These are phyloP conservation scores for Poecilobothrus nobilitatus DNA, from an alignment of 2,888 invertebrate species.

Conservation along the genomic window DNA sequence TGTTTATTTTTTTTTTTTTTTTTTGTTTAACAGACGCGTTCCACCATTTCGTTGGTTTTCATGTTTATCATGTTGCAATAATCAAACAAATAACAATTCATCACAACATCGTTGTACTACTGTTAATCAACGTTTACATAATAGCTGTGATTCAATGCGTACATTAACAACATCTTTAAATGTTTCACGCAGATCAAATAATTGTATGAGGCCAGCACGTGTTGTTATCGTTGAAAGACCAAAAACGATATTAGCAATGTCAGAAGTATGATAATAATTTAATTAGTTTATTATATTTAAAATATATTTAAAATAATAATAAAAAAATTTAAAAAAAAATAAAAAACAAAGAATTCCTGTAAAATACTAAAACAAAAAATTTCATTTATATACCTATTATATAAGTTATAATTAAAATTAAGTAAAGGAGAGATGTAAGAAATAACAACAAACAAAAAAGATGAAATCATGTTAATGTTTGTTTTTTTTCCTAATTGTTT, in stretches of 20 bases:
- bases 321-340: background rate
- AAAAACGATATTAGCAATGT: constrained; percentile 37
- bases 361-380: too few species aligned
- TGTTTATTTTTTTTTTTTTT: background rate
- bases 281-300: background rate
- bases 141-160: constrained; percentile 44
- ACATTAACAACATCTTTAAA: constrained; percentile 42
- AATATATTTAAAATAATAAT: background rate
- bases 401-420: too few species aligned
- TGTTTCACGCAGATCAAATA: constrained; percentile 39
- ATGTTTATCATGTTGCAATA: constrained; percentile 45
- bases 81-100: constrained; percentile 35
- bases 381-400: too few species aligned
- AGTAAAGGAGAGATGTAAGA: too few species aligned
- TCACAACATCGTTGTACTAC: constrained; percentile 37
- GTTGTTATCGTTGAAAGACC: constrained; percentile 39
- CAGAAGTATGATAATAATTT: constrained; percentile 40
- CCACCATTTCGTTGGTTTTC: constrained; percentile 61
- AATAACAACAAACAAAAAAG: too few species aligned
- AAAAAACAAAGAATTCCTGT: background rate
- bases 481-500: too few species aligned
- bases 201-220: constrained; percentile 35
- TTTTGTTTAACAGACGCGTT: constrained; percentile 39
- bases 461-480: too few species aligned
- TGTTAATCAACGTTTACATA: constrained; percentile 40